Evolutionary conservation across 2,888 invertebrate species (phyloP).

Genomic region (Mimas tiliae): DNA sequence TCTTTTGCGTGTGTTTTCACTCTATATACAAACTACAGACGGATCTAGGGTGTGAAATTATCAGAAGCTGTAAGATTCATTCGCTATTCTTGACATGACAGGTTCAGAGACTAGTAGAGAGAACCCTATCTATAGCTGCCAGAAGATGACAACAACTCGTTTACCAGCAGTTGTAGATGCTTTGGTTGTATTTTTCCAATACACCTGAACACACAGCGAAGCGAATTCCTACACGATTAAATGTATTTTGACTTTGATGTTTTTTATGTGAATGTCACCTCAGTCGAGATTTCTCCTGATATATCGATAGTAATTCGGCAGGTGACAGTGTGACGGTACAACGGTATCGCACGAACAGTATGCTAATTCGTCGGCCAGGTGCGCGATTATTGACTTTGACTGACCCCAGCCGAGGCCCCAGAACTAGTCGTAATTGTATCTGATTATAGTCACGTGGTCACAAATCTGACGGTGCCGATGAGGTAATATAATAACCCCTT

Average conservation of each 20-base stretch:
- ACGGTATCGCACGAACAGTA: slow-evolving; percentile 42
- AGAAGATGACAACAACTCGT: background rate
- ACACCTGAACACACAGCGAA: background rate
- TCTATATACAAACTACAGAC: background rate
- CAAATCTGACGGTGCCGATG: slow-evolving; percentile 7
- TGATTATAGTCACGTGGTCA: slow-evolving; percentile 18
- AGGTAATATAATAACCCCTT: background rate
- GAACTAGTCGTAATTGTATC: slow-evolving; percentile 36
- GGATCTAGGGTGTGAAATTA: background rate
- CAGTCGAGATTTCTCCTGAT: slow-evolving; percentile 18
- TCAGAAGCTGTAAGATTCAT: background rate
- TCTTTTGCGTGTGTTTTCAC: no score
- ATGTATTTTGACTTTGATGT: background rate
- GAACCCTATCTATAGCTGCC: background rate
- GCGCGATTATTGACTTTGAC: slow-evolving; percentile 43
- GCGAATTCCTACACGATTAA: background rate
- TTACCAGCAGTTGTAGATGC: background rate
- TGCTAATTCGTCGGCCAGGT: slow-evolving; percentile 50
- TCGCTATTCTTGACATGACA: background rate
- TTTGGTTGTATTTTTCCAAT: background rate
- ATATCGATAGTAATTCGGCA: slow-evolving; percentile 22
- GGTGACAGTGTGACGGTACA: slow-evolving; percentile 24
- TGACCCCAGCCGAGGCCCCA: slow-evolving; percentile 50
- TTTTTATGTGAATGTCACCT: slow-evolving; percentile 8
- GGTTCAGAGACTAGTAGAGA: background rate